These are phyloP conservation scores for Pseudorasbora parva DNA, from an alignment of 2,113 vertebrate genomes.

Conservation along the genomic window DNA sequence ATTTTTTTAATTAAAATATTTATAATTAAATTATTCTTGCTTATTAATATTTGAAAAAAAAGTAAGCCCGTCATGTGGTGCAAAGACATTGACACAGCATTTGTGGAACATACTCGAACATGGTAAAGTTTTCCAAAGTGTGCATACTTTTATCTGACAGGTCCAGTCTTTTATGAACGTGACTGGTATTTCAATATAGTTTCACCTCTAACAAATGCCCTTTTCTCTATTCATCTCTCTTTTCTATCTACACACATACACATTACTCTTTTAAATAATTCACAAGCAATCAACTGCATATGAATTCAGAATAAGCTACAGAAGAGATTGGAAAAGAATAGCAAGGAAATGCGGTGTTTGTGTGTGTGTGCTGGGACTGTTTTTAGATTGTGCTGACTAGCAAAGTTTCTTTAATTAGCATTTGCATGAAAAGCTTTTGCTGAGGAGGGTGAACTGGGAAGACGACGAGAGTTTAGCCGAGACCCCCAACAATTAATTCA, in stretches of 20 bases:
- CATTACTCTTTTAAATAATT: constrained; percentile 23
- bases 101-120: neutral
- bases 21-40: too few species aligned
- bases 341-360: constrained; percentile 1
- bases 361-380: constrained; percentile 22
- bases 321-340: neutral
- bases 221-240: constrained; percentile 9
- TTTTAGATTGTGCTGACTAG: constrained; percentile 62
- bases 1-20: too few species aligned
- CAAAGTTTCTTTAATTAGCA: constrained; percentile 63
- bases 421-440: constrained; percentile 36
- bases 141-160: neutral
- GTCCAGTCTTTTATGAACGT: neutral
- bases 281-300: neutral
- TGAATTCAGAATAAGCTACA: constrained; percentile 18
- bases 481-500: constrained; percentile 29
- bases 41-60: too few species aligned
- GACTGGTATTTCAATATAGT: neutral
- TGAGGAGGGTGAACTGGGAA: constrained; percentile 24
- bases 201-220: neutral
- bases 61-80: too few species aligned
- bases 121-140: neutral
- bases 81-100: neutral
- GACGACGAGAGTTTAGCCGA: constrained; percentile 54
- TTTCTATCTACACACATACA: neutral